Evolutionary conservation across 2,888 invertebrate genomes (phyloP).

Genomic region (Leistus spinibarbis): DNA sequence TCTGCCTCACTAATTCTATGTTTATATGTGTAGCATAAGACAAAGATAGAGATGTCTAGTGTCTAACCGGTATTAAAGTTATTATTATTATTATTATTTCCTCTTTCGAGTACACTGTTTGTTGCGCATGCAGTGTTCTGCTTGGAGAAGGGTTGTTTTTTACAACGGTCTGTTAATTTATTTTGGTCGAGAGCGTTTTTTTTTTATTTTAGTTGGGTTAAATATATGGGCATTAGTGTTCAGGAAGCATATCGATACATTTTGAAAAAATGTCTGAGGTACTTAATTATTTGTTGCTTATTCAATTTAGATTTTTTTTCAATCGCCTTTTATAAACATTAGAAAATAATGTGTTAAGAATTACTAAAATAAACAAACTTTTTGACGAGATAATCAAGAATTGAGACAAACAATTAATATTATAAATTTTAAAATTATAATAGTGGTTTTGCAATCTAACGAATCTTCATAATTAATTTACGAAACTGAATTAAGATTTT

Average conservation of each 20-base stretch:
- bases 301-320: too few species aligned
- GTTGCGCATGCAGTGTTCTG: not conserved
- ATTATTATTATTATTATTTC: slow-evolving; percentile 19
- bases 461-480: too few species aligned
- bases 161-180: not conserved
- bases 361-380: too few species aligned
- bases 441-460: too few species aligned
- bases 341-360: too few species aligned
- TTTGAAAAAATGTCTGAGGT: too few species aligned
- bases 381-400: too few species aligned
- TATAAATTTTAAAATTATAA: too few species aligned
- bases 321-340: too few species aligned
- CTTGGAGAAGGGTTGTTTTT: not conserved
- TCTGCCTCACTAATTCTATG: not conserved
- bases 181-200: not conserved
- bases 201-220: not conserved
- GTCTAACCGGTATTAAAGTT: slow-evolving; percentile 27
- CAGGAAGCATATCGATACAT: not conserved
- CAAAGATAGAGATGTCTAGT: slow-evolving; percentile 30
- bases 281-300: too few species aligned
- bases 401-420: too few species aligned
- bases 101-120: not conserved
- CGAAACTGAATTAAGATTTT: too few species aligned
- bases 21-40: not conserved
- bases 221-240: not conserved